Evolutionary conservation across 2,888 invertebrate genomes (phyloP).

Genomic region (Agriotes lineatus): DNA sequence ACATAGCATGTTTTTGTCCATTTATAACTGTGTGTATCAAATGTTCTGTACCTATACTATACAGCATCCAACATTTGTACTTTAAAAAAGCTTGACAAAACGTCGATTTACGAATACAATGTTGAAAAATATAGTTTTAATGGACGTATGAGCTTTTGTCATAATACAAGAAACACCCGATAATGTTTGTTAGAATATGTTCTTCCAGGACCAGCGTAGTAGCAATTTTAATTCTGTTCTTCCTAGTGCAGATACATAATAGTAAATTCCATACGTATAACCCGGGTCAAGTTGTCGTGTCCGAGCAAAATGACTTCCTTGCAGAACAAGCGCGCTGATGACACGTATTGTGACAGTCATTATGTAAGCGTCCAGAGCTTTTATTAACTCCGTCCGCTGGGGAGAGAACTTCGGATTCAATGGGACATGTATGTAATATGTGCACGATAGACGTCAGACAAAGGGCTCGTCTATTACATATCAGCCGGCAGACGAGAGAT

Average conservation of each 20-base stretch:
- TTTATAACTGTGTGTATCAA: too few relatives aligned
- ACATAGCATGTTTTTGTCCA: too few relatives aligned
- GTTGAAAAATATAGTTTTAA: too few relatives aligned
- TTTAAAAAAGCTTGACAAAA: too few relatives aligned
- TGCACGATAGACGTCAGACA: slow-evolving; percentile 40
- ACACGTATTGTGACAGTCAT: slow-evolving; percentile 65
- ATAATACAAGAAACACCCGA: too few relatives aligned
- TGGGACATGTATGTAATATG: slow-evolving; percentile 50
- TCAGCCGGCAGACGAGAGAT: slow-evolving; percentile 31
- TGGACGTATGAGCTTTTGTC: too few relatives aligned
- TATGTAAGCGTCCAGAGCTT: slow-evolving; percentile 63
- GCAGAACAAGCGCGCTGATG: slow-evolving; percentile 65
- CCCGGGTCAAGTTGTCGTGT: slow-evolving; percentile 53
- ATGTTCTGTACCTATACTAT: too few relatives aligned
- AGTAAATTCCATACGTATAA: slow-evolving; percentile 15
- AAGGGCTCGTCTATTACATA: slow-evolving; percentile 38
- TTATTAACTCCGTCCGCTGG: slow-evolving; percentile 59
- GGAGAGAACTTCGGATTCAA: slow-evolving; percentile 49
- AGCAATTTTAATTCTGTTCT: neutral
- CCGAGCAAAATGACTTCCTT: slow-evolving; percentile 65
- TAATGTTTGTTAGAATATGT: too few relatives aligned
- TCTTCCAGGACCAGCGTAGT: too few relatives aligned
- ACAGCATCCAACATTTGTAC: too few relatives aligned
- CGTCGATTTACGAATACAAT: too few relatives aligned
- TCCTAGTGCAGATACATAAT: neutral